These are phyloP conservation scores for Turritopsis rubra DNA, from an alignment of 30 jellyfish, hydroid and myxozoan genomes.

Conservation along the genomic window DNA sequence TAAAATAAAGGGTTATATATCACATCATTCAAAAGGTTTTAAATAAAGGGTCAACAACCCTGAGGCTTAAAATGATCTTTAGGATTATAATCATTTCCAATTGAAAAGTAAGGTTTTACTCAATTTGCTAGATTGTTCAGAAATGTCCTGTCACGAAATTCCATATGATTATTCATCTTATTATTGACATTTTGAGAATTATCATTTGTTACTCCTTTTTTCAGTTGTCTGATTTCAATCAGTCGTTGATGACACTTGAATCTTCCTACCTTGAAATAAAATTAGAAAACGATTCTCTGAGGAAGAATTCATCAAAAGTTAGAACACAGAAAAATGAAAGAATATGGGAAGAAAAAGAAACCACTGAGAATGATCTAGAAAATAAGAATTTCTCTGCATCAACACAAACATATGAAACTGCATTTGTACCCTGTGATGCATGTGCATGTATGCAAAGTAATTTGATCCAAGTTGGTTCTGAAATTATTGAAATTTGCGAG, in stretches of 20 bases:
- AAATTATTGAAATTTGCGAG: constrained; percentile 57
- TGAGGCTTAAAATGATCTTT: no score
- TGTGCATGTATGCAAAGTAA: constrained; percentile 70
- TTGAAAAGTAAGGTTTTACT: no score
- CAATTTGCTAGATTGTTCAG: no score
- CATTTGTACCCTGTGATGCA: constrained; percentile 77
- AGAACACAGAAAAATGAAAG: constrained; percentile 11
- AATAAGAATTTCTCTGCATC: constrained; percentile 23
- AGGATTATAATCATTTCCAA: no score
- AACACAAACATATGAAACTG: constrained; percentile 88
- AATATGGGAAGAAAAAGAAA: background rate
- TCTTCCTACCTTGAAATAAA: background rate
- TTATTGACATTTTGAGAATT: no score
- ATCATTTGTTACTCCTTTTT: background rate
- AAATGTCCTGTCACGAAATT: no score
- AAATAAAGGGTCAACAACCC: no score
- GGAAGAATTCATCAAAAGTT: background rate
- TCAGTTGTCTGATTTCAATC: constrained; percentile 29
- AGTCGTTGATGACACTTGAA: constrained; percentile 24
- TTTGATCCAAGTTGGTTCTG: constrained; percentile 58
- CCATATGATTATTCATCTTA: no score
- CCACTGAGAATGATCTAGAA: background rate
- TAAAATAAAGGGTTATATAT: no score
- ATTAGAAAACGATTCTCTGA: background rate
- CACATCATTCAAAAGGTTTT: no score